Evolutionary conservation across 1,140 invertebrate genomes (phyloP), one percentile per base, ranked within the genome.

Genomic region (Holotrichia oblita): DNA sequence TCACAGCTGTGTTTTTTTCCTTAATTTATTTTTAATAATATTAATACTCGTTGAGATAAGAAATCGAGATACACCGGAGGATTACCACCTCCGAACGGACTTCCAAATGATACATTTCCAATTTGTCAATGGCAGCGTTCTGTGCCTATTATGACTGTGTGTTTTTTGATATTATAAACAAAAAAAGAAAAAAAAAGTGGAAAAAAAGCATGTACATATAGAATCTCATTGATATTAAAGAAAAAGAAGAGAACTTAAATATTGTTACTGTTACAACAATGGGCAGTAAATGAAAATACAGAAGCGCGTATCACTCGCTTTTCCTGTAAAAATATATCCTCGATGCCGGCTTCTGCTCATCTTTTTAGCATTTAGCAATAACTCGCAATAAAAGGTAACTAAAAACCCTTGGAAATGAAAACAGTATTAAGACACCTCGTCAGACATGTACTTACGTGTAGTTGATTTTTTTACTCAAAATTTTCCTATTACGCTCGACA

Each of bases 361-460:
- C 44, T 79, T 34, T 24, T 69, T 83, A 83, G 84, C 83, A 84
- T 85, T 85, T 83, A 85, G 85, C 85, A 86, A 86, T 86, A 86
- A 86, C 85, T 86, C 84, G 85, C 85, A 86, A 86, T 86, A 86
- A 77, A 14, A 48, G 44, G 44, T 48, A 48, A 48, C 44, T 48
- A 48, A 48, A 48, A 48, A 14, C 44, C 44, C 44, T 48, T 48
- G 9, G 44, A 48, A 48, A 48, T 6, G 10, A 41, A 48, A 48
- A 84, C 85, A 86, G 85, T 86, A 87, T 86, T 87, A 86, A 78
- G 59, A 69, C 40, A 77, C 61, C 27, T 48, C 44, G 44, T 48
- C 44, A 48, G 44, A 48, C 44, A 48, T 48, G 44, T 48, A 48
- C 44, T 48, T 48, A 48, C 44, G 44, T 48, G 44, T 48, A n/a